phyloP scores from a whole-genome alignment of 2,888 invertebrate species.

The Hyposoter dolosus region DNA sequence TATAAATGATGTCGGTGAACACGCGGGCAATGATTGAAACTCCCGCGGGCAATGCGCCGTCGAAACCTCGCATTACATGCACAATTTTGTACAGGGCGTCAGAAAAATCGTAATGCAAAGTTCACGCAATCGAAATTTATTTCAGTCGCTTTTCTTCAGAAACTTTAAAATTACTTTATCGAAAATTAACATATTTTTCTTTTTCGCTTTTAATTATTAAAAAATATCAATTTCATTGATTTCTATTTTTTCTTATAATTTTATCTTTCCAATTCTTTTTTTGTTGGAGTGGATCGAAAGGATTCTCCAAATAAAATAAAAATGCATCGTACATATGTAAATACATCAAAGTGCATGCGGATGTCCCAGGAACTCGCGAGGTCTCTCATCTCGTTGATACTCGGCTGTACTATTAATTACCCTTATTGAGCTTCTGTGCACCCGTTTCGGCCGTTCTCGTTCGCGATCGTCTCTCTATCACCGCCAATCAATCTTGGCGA shows the following conservation, averaged over 20 bases:
- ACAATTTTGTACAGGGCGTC: not conserved
- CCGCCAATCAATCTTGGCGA: conserved; percentile 82
- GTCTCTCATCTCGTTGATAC: conserved; percentile 48
- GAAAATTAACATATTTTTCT: not conserved
- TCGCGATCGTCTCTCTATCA: conserved; percentile 82
- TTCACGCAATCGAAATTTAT: not conserved
- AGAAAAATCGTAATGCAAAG: not conserved
- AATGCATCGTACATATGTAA: conserved; percentile 1
- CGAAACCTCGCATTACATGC: conserved; percentile 45
- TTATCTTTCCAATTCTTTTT: not conserved
- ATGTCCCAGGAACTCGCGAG: conserved; percentile 30
- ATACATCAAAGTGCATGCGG: conserved; percentile 18
- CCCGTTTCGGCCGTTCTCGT: conserved; percentile 74
- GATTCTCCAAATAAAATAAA: not conserved
- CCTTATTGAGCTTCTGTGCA: conserved; percentile 82
- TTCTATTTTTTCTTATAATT: not conserved
- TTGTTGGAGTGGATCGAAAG: conserved; percentile 15
- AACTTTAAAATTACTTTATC: not conserved
- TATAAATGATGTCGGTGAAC: conserved; percentile 77
- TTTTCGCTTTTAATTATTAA: not conserved
- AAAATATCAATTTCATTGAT: not conserved
- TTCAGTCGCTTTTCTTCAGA: not conserved
- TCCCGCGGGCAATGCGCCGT: conserved; percentile 75
- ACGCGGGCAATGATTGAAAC: conserved; percentile 77
- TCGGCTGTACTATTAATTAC: conserved; percentile 81